Conservation (phyloP, 2,797 vertebrate species). For the Podargus strigoides region DNA sequence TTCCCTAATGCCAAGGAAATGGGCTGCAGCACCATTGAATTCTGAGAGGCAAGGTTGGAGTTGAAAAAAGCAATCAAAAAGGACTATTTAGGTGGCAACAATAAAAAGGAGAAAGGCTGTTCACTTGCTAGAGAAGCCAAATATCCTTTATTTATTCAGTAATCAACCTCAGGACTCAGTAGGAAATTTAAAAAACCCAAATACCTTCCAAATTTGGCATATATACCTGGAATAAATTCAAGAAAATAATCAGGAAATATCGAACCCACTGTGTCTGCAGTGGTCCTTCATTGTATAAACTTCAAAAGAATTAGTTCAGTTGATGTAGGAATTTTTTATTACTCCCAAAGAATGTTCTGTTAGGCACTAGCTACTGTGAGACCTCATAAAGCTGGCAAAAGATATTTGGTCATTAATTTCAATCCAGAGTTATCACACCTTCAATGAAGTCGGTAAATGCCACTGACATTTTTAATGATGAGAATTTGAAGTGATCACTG, state of each 20-base stretch:
- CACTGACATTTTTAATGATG: neutral
- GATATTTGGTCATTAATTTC: neutral
- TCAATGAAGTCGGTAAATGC: neutral
- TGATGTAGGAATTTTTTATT: neutral
- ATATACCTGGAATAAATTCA: neutral
- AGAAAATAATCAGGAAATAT: neutral
- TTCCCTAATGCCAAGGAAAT: neutral
- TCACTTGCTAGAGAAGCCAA: neutral
- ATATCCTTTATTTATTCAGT: neutral
- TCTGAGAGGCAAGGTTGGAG: neutral
- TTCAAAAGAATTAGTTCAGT: neutral
- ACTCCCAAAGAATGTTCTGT: neutral
- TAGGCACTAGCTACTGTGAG: neutral
- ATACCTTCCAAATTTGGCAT: neutral
- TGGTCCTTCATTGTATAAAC: neutral
- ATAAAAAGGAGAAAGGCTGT: neutral
- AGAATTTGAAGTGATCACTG: neutral
- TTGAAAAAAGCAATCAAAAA: neutral
- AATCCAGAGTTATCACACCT: neutral
- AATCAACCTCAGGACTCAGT: neutral
- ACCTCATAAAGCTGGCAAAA: neutral
- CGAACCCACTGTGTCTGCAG: neutral
- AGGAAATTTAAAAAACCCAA: neutral
- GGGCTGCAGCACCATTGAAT: neutral
- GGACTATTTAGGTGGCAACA: neutral